Conservation (phyloP, 2,113 vertebrate genomes). For the Aptenodytes patagonicus region DNA sequence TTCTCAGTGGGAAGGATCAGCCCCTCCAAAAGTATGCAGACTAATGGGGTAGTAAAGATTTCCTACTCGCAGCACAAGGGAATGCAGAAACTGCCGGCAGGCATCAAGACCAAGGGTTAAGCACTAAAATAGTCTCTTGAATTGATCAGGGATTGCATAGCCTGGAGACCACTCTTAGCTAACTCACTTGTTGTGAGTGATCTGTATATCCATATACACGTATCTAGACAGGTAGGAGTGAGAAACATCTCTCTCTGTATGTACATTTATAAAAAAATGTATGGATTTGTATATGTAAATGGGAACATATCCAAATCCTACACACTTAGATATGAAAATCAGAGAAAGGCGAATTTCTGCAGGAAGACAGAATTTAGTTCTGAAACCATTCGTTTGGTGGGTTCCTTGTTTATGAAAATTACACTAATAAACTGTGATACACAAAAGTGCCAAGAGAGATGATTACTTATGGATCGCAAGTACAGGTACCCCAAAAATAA, state of each 20-base stretch:
- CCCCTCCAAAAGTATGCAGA: background rate
- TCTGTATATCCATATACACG: too few species aligned
- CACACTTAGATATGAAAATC: background rate
- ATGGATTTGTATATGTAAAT: background rate
- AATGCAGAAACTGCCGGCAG: background rate
- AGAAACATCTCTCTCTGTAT: background rate
- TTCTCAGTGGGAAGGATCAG: background rate
- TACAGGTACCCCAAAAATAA: background rate
- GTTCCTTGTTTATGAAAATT: background rate
- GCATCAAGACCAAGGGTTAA: background rate
- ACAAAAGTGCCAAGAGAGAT: background rate
- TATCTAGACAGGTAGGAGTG: background rate
- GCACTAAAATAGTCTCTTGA: background rate
- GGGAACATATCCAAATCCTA: background rate
- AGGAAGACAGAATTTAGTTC: background rate
- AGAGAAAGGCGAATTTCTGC: background rate
- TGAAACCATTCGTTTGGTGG: background rate
- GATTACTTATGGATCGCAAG: accelerated
- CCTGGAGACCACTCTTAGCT: background rate
- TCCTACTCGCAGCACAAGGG: background rate
- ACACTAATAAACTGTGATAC: background rate
- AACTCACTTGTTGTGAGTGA: background rate
- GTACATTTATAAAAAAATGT: background rate
- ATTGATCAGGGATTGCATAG: background rate
- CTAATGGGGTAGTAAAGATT: background rate